phyloP scores from a whole-genome alignment of 2,888 invertebrate species.

The Ormyrus nitidulus region DNA sequence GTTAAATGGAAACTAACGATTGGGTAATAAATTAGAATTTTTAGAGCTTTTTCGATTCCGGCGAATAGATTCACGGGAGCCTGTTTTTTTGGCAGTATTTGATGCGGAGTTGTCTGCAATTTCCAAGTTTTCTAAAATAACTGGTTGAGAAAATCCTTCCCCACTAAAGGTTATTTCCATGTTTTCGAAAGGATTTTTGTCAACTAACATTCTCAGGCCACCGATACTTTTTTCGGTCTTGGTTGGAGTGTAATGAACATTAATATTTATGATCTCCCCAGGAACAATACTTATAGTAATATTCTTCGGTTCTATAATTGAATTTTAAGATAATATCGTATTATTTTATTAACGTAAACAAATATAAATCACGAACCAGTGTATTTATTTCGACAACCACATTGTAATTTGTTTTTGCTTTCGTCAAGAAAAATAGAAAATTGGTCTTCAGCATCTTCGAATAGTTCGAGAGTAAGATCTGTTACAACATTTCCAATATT shows the following conservation, averaged over 20 bases:
- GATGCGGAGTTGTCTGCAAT: slow-evolving; percentile 31
- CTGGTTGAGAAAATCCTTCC: slow-evolving; percentile 76
- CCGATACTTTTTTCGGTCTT: slow-evolving; percentile 3
- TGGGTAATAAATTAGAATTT: neutral
- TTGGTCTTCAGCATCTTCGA: slow-evolving; percentile 62
- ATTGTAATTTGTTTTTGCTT: neutral
- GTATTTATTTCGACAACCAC: neutral
- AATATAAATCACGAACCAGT: slow-evolving; percentile 3
- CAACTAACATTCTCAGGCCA: slow-evolving; percentile 9
- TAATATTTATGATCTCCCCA: slow-evolving; percentile 3
- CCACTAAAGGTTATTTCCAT: slow-evolving; percentile 75
- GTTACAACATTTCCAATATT: slow-evolving; percentile 73
- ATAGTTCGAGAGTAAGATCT: slow-evolving; percentile 72
- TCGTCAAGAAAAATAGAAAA: slow-evolving; percentile 42
- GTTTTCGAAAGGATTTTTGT: slow-evolving; percentile 78
- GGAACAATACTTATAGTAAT: slow-evolving; percentile 1
- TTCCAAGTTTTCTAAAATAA: slow-evolving; percentile 74
- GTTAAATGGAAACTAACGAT: neutral
- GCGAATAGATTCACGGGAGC: neutral
- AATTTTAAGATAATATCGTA: neutral
- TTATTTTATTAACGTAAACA: neutral
- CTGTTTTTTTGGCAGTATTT: neutral
- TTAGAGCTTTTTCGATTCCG: neutral
- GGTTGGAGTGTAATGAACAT: slow-evolving; percentile 15
- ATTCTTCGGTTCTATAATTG: neutral